Base-by-base conservation (phyloP, 2,888 invertebrate genomes). In the Rhogogaster chlorosoma region DNA sequence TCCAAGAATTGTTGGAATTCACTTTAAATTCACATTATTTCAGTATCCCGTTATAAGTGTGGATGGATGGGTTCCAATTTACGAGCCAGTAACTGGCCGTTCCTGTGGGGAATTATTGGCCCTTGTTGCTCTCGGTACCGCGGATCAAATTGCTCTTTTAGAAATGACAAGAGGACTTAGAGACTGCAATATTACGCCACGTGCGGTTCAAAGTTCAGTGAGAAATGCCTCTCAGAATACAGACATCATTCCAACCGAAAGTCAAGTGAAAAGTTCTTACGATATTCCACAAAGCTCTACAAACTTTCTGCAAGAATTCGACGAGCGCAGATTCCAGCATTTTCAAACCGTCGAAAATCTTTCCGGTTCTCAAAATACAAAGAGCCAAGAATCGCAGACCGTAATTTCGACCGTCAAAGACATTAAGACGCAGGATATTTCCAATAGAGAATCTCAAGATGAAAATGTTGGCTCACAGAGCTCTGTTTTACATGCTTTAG, bases 1-100 rank as follows among this genome's bases (percentile, higher is more conserved):
- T 49, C n/a, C 18, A 70, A 61, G 7, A 42, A 29, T 64, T 5
- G 12, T 18, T 83, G 38, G 67, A 4, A 4, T 70, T 10, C 9
- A 85, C 42, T 82, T 49, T 83, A 22, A 29, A 10, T 42, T 12
- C 22, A 67, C 12, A 77, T 86, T 15, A 18, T 80, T 92, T 85
- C 87, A 95, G 95, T 91, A 95, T 87, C 96, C 96, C 32, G 94
- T 95, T 12, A 94, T 96, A 87, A 95, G 95, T 73, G 94, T 95
- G 15, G 96, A 96, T 90, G 95, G 94, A 88, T 96, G 95, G 95
- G 94, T 95, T 71, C 93, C 95, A 10, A 94, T 96, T 83, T 88
- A 92, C 2, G 93, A 94, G 88, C 93, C 94, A 42, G 90, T 93
- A 36, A 93, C 93, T 15, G 94, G 94, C 53, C 90, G 93, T 71